These are phyloP conservation scores for Climacteris rufus DNA, from an alignment of 2,113 vertebrate genomes.

Conservation along the genomic window DNA sequence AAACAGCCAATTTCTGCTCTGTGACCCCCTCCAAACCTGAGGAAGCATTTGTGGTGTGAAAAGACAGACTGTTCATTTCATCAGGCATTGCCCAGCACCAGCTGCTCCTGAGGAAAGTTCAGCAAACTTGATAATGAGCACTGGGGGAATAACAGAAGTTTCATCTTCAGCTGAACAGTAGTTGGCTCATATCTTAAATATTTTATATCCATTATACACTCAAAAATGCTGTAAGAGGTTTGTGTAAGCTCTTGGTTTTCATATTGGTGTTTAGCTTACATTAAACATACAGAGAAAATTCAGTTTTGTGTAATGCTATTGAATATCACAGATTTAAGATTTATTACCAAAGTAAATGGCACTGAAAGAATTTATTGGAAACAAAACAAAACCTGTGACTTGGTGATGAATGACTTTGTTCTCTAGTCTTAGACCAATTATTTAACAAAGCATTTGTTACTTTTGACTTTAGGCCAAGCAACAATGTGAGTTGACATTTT, in stretches of 20 bases:
- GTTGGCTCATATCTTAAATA: constrained; percentile 6
- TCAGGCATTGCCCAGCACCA: not conserved
- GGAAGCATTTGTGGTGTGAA: not conserved
- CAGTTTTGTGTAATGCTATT: not conserved
- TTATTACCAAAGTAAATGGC: constrained; percentile 50
- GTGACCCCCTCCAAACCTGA: not conserved
- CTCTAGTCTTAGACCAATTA: constrained; percentile 16
- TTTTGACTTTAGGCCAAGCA: constrained; percentile 6
- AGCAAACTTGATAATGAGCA: constrained; percentile 33
- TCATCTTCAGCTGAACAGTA: not conserved
- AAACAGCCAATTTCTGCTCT: not conserved
- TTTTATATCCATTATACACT: not conserved
- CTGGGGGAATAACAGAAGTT: constrained; percentile 12
- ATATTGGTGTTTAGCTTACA: not conserved
- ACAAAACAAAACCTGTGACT: constrained; percentile 46
- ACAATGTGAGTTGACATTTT: not conserved
- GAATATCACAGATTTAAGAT: constrained; percentile 55
- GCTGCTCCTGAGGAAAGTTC: constrained; percentile 4
- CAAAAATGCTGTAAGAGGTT: not conserved
- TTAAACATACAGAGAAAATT: not conserved
- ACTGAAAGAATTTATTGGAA: constrained; percentile 50
- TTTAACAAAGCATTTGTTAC: constrained; percentile 47
- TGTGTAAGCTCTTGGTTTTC: not conserved
- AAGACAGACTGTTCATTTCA: not conserved
- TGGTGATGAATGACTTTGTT: constrained; percentile 28